A percentile compares a stretch with the other conserved stretches of the same genome.
These are phyloP conservation scores for Spea bombifrons DNA, from an alignment of 2,113 vertebrate species.

Conservation along the genomic window DNA sequence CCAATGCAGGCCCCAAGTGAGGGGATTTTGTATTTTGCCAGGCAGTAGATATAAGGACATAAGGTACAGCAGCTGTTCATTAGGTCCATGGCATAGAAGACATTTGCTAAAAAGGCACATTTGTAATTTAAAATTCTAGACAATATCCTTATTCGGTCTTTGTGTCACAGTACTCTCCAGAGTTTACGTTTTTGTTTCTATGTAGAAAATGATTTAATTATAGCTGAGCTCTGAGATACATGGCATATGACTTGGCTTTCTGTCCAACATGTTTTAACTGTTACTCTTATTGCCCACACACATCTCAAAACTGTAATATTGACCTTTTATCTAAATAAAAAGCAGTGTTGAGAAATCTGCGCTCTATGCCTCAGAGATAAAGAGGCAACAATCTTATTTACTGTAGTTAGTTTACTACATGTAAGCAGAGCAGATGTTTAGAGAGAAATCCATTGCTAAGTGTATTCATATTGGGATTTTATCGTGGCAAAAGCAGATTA, in stretches of 20 bases:
- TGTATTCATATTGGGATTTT: slow-evolving; percentile 28
- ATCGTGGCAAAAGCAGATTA: slow-evolving; percentile 17
- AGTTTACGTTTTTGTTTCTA: no score
- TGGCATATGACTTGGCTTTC: no score
- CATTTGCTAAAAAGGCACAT: neutral
- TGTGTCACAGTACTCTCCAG: no score
- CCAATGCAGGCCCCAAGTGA: no score
- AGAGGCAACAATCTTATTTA: slow-evolving; percentile 20
- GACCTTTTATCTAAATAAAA: no score
- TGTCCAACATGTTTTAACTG: no score
- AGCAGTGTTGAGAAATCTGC: neutral
- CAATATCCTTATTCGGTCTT: no score
- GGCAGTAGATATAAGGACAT: neutral
- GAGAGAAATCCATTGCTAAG: slow-evolving; percentile 31
- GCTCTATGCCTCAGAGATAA: slow-evolving; percentile 18
- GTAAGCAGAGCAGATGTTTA: slow-evolving; percentile 27
- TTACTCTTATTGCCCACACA: no score
- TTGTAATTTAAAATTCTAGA: no score
- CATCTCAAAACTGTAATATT: no score
- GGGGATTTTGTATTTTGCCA: neutral
- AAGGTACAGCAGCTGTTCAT: neutral
- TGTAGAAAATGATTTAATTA: no score
- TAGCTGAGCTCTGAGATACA: no score
- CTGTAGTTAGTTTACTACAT: slow-evolving; percentile 23
- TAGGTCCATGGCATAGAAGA: neutral